These are phyloP conservation scores for Setophaga kirtlandii DNA, from an alignment of 2,113 vertebrate genomes.

Conservation along the genomic window DNA sequence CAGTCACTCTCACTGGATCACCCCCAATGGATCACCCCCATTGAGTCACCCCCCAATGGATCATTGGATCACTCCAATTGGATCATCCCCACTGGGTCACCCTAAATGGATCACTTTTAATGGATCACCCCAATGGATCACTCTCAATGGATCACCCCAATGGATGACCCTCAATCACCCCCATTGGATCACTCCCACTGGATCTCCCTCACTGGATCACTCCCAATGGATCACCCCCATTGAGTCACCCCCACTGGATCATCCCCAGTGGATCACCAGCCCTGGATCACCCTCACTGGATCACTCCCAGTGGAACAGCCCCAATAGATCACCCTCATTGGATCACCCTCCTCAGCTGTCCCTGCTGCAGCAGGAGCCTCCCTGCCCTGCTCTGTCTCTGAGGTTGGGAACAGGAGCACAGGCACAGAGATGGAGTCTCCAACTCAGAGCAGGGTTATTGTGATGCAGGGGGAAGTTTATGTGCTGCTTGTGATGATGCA, in stretches of 20 bases:
- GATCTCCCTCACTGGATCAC: no score
- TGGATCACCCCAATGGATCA: not conserved
- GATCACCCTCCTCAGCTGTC: not conserved
- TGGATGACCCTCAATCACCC: not conserved
- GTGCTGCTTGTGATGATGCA: not conserved
- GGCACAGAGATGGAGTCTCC: not conserved
- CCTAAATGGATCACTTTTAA: no score
- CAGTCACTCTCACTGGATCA: fast-evolving
- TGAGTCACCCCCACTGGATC: not conserved
- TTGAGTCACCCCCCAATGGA: no score
- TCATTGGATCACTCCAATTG: fast-evolving
- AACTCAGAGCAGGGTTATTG: not conserved
- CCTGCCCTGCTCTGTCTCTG: not conserved
- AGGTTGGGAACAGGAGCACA: not conserved
- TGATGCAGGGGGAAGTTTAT: not conserved
- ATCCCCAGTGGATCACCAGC: no score
- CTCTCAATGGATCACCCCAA: fast-evolving
- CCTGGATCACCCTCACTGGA: not conserved
- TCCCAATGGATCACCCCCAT: no score
- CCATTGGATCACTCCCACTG: fast-evolving
- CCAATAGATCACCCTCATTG: not conserved
- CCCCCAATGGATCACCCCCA: no score
- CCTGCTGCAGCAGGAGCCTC: not conserved
- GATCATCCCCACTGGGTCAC: not conserved
- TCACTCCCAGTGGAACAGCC: fast-evolving